Conservation (phyloP, 2,797 vertebrate species). For the Aythya fuligula region DNA sequence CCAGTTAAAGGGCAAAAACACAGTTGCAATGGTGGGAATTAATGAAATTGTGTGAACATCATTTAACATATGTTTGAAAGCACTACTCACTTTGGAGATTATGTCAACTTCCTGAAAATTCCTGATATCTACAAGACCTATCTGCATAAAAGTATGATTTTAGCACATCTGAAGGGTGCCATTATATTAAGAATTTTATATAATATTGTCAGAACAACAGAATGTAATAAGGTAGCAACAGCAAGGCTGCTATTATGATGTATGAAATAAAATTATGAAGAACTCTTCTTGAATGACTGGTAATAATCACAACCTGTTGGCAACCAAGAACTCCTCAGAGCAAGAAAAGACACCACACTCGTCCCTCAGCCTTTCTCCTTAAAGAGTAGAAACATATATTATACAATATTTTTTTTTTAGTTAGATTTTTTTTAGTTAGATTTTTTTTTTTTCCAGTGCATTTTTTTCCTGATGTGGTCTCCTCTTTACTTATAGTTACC, state of each 20-base stretch:
- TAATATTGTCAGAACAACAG: background rate
- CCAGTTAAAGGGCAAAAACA: background rate
- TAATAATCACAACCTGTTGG: background rate
- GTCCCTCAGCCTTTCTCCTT: background rate
- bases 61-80: background rate
- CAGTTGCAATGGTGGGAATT: background rate
- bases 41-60: background rate
- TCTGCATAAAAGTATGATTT: background rate
- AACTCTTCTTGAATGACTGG: background rate
- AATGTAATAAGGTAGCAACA: slow-evolving; percentile 30
- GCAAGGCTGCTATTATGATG: background rate
- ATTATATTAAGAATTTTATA: slow-evolving; percentile 19
- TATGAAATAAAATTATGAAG: background rate
- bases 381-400: background rate
- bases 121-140: background rate
- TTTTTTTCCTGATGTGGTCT: background rate
- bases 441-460: background rate
- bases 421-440: background rate
- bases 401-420: background rate
- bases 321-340: background rate
- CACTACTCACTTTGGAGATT: background rate
- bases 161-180: background rate
- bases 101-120: background rate
- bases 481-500: background rate
- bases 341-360: background rate